Base-by-base conservation (phyloP, 2,113 vertebrate species). In the Oxyura jamaicensis region DNA sequence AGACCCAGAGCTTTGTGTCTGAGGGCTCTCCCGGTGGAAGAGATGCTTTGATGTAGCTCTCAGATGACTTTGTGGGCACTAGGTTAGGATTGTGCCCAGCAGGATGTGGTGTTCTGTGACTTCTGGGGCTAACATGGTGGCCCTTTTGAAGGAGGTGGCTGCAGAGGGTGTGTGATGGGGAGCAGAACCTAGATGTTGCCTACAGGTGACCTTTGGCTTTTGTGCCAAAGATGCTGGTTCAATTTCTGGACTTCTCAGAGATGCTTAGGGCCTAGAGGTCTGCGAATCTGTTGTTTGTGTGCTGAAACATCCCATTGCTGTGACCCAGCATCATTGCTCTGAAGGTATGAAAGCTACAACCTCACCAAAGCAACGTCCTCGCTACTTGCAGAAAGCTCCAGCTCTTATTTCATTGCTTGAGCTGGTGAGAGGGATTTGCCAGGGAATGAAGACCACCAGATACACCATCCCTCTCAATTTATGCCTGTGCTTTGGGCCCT, bases 321-420 rank as follows among this genome's bases (percentile, higher is more conserved):
- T 73, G 35, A 48, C 69, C 26, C 22, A 6, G 11, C 21, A n/a
- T 33, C 53, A 73, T 93, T 75, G 56, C 44, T 60, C 25, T 77
- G 42, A 33, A 1, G 3, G 36, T 39, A 8, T 22, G 63, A 77
- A 76, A 80, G 76, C 29, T 10, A 8, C 29, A 69, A 20, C 31
- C 16, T 4, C 50, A 42, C n/a, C 0, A 1, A 50, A 31, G 31
- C 67, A 21, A 39, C 10, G 15, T 29, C 19, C 25, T 82, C 0
- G 0, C 22, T 53, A 31, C 33, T 22, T 41, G 3, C 4, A 44
- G 66, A 72, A 68, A 68, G 44, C 53, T 62, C 53, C 28, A 41
- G 31, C 21, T 93, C 14, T 50, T 23, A 62, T 33, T 52, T 39
- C 6, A 20, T 28, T 63, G 20, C 66, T 86, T 72, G 56, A 77